Evolutionary conservation across 2,888 invertebrate genomes (phyloP), one percentile per base, ranked within the genome.

Genomic region (Micropterix aruncella): DNA sequence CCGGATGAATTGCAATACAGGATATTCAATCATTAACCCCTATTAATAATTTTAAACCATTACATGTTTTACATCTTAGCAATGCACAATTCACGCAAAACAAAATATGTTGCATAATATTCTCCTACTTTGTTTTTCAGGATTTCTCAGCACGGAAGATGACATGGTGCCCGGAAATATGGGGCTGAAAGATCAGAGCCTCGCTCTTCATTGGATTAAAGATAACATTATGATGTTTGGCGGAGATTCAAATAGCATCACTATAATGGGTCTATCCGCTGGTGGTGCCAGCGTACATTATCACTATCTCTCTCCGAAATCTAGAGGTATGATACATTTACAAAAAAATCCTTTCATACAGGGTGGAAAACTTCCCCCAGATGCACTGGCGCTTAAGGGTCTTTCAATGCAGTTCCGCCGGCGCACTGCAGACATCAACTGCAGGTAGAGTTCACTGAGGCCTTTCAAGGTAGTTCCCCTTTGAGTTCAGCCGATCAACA

Each of bases 211-310:
- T 52, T 87, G 84, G 83, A 62, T 83, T 0, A 74, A 77, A 46
- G 61, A 74, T 39, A 81, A 86, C 57, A 80, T 86, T 46, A 62
- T 72, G 51, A 66, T 67, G 56, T 86, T 87, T 53, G 82, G 81
- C 2, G 86, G 86, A 1, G 76, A 85, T 62, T 75, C 82, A 1
- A 70, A 77, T 38, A 77, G 77, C 45, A 70, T 86, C 19, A 80
- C 83, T 0, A 57, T 86, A 2, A 59, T 75, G 1, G 87, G 87
- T 2, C 71, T 76, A 55, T 84, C 85, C 2, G 80, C 86, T 0
- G 87, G 87, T 0, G 84, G 79, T 19, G 82, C 79, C 3, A 80
- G 84, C 52, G 81, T 80, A 0, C 83, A 86, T 57, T 75, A 83
- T 49, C 86, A 85, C 50, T 75, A 78, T 51, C 52, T 86, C 12